Evolutionary conservation across 2,113 vertebrate genomes (phyloP).

Genomic region (Edolisoma coerulescens): DNA sequence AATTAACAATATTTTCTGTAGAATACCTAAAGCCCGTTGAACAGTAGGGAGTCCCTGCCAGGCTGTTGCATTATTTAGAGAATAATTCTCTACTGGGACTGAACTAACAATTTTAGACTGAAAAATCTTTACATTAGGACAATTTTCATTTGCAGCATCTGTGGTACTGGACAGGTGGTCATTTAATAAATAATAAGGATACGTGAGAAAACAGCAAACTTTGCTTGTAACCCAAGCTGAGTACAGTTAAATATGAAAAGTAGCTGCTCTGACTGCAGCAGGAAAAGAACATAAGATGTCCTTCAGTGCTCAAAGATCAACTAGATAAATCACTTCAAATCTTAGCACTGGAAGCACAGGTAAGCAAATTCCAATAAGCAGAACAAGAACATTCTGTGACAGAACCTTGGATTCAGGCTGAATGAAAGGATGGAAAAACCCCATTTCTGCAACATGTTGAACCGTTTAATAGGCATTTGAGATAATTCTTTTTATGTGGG

Average conservation of each 20-base stretch:
- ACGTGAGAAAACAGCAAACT: background rate
- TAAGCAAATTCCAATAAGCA: background rate
- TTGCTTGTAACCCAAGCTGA: background rate
- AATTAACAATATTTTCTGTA: background rate
- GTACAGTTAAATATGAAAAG: background rate
- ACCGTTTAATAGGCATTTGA: background rate
- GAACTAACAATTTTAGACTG: background rate
- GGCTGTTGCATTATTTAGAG: background rate
- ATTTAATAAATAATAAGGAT: background rate
- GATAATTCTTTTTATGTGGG: background rate
- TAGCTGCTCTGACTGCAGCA: background rate
- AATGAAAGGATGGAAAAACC: background rate
- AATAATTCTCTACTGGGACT: background rate
- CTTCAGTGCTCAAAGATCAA: background rate
- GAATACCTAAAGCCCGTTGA: background rate
- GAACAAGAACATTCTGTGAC: background rate
- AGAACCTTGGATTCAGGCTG: background rate
- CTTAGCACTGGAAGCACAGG: background rate
- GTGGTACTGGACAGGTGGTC: background rate
- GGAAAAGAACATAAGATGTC: background rate
- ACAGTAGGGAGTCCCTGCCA: background rate
- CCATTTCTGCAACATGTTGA: background rate
- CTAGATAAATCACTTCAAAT: background rate
- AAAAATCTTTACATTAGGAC: background rate
- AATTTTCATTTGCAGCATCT: background rate